Evolutionary conservation across 2,888 invertebrate species (phyloP), one percentile per base, ranked within the genome.

Genomic region (Alloscopus bannaensis): DNA sequence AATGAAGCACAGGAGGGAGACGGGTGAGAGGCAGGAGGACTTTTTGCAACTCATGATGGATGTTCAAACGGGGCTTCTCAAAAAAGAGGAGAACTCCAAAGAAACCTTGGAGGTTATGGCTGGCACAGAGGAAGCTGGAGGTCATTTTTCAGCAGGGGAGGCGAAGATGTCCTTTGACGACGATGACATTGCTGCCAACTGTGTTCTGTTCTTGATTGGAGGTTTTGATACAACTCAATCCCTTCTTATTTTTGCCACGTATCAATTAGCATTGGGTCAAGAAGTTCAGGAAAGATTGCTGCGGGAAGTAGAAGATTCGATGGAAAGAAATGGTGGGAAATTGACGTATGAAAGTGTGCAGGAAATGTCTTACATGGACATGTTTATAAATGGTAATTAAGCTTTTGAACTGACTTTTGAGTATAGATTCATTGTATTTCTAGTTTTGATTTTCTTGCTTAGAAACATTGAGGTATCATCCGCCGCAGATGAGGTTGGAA

Each of bases 191-290:
- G 90, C 90, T 0, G 90, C 91, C 0, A 91, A 91, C 75, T 89
- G 90, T 0, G 90, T 91, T 87, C 86, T 91, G 22, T 92, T 92
- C 86, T 90, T 91, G 88, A 87, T 91, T 18, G 92, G 92, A 16
- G 93, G 93, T 0, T 91, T 92, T 82, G 92, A 92, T 86, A 91
- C 93, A 0, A 91, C 91, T 0, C 92, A 92, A 0, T 90, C 92
- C 0, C 90, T 91, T 0, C 89, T 92, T 2, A 90, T 90, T 80
- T 92, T 91, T 79, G 88, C 90, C 0, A 88, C 91, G 0, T 91
- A 91, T 84, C 89, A 90, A 82, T 86, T 92, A 57, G 91, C 91
- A 0, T 82, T 89, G 11, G 89, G 91, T 86, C 90, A 89, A 36
- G 87, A 88, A 0, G 87, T 91, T n/a, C 92, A 92, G 84, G 87